These are phyloP conservation scores for Anolis carolinensis DNA, from an alignment of 2,113 vertebrate species.

Conservation along the genomic window DNA sequence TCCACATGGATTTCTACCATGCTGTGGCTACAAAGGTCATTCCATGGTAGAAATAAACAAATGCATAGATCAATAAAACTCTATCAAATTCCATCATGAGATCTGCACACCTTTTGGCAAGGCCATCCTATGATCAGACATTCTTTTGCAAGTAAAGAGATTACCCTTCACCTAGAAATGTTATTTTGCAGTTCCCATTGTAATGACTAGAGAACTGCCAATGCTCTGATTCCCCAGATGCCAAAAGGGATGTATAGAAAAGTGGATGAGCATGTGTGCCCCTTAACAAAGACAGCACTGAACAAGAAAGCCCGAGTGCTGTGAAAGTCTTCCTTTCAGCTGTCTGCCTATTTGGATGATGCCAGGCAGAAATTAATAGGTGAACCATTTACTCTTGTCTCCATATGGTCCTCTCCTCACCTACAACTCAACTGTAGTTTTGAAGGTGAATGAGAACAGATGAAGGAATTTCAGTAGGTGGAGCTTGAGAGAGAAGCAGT, in stretches of 20 bases:
- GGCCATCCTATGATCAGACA: no score
- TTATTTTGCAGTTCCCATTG: background rate
- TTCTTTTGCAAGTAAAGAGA: background rate
- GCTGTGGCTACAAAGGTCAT: background rate
- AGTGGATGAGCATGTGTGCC: no score
- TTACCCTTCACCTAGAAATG: background rate
- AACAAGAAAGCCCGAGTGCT: background rate
- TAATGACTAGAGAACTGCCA: background rate
- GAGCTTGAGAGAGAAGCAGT: no score
- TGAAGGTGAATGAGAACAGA: no score
- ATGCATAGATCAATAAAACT: background rate
- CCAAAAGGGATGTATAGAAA: background rate
- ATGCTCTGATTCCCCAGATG: background rate
- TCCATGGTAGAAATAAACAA: background rate
- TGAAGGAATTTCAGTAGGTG: no score
- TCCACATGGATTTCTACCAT: background rate
- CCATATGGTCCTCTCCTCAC: no score
- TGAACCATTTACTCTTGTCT: background rate
- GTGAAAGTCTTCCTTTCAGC: background rate
- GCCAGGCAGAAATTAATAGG: background rate
- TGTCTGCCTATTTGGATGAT: background rate
- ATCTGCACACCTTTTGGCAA: background rate
- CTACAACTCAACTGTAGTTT: no score
- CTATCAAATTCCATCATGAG: background rate
- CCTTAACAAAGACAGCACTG: background rate